Evolutionary conservation across 1,140 invertebrate species (phyloP), one percentile per base, ranked within the genome.

Genomic region (Bombus confusus): DNA sequence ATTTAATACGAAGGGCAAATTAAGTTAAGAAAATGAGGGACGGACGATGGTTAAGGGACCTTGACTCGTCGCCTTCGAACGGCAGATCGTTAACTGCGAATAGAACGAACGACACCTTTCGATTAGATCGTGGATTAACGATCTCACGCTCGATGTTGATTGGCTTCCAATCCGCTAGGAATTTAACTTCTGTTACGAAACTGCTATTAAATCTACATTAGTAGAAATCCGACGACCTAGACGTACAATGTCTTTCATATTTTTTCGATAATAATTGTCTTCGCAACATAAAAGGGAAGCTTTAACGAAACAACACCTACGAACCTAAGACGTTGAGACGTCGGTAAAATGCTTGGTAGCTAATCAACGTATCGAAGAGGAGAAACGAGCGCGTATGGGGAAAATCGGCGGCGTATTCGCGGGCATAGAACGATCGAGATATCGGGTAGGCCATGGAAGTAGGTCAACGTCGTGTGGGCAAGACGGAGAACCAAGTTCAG

Each of bases 401-500:
- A 80, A 89, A 85, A 90, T 82, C 74, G 78, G 47, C 25, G 37
- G 15, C n/a, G 71, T 57, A 39, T 75, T 74, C 72, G 39, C 78
- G 34, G 43, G 37, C 74, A 34, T 66, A 34, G 64, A 71, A 72
- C 69, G 88, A 72, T 74, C 66, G 86, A 66, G 59, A 57, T 87
- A 80, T 89, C 86, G 83, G 88, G 83, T 90, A 92, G 86, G 92
- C 85, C 87, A 92, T 64, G 93, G 93, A 95, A 94, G 94, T 95
- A 86, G 94, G 94, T 94, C 93, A 94, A 93, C 92, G 93, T 91
- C 91, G 91, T 92, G 91, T 90, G 86, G 91, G 87, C 90, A 87
- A 85, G 91, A 91, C 89, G 88, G 91, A 93, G 93, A 92, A 92
- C 90, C 94, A 95, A 95, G 94, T 94, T 94, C 94, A 94, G 92